phyloP scores from a whole-genome alignment of 92 coral and sea anemone species.

The Palythoa heliodiscus region DNA sequence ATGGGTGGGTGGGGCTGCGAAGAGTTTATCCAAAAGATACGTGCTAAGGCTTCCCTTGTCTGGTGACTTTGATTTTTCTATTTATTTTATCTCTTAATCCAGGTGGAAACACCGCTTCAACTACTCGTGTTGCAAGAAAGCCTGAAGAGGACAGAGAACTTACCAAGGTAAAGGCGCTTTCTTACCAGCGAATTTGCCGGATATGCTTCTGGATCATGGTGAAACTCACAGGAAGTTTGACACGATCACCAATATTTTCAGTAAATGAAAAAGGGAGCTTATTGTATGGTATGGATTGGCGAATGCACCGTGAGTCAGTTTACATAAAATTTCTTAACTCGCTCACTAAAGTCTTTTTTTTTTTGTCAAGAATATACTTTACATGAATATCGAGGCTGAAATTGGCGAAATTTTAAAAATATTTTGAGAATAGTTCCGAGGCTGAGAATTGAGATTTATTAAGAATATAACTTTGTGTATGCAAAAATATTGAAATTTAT shows the following conservation, averaged over 20 bases:
- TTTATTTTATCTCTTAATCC: not conserved
- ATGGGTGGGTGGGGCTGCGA: not conserved
- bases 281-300: too few species aligned
- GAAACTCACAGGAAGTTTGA: not conserved
- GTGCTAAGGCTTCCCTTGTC: not conserved
- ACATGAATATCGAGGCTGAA: too few species aligned
- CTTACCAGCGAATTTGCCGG: not conserved
- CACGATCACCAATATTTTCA: not conserved
- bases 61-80: not conserved
- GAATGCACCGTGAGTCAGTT: too few species aligned
- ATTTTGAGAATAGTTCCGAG: too few species aligned
- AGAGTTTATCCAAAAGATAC: not conserved
- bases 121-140: not conserved
- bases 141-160: conserved; percentile 7
- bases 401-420: too few species aligned
- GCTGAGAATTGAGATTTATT: too few species aligned
- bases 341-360: too few species aligned
- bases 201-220: not conserved
- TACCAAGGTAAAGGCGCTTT: not conserved
- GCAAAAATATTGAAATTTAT: too few species aligned
- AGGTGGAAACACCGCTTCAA: not conserved
- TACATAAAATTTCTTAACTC: too few species aligned
- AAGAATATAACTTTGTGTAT: too few species aligned
- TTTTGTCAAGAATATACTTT: too few species aligned
- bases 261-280: not conserved